Base-by-base conservation (phyloP, 2,113 vertebrate genomes). In the Albula goreensis region DNA sequence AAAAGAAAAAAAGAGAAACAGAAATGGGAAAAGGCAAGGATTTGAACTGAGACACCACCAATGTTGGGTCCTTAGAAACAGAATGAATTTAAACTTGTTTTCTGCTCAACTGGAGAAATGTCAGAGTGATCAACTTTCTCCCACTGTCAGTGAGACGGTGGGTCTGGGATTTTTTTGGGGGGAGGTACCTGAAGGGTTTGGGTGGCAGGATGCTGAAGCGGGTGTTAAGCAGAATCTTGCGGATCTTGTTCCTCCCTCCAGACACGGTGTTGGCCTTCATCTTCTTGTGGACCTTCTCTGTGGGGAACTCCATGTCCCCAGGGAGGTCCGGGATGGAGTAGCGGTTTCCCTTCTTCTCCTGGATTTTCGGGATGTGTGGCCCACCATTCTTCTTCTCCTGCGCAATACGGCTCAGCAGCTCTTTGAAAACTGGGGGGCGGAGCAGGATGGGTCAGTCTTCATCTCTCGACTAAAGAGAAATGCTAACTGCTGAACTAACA, bases 261-360 rank as follows among this genome's bases (percentile, higher is more conserved):
- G 97, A 98, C 52, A 99, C 97, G 0, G 98, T 99, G 93, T 99
- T 99, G 89, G 98, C 97, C 94, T 99, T 99, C 91, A 98, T 90
- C 87, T 98, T 99, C 90, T 97, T 97, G 93, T 96, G 97, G 90
- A 93, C 95, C 91, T 98, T 98, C 85, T 98, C 97, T 0, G 95
- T 95, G 63, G 97, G 92, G 88, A 97, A 97, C 90, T 99, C 98
- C 89, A 97, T 94, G 90, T 99, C 97, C 86, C 96, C 97, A 12
- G 98, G 96, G 86, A 99, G 96, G 93, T 99, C 97, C 0, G 97
- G 96, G 92, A 99, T 99, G 87, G 98, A 99, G n/a, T 98, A 97
- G 85, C 98, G 98, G 89, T 98, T 98, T 90, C 94, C 97, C 89
- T 98, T 99, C 92, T 98, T 99, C 90, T 99, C 98, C 85, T 98